Base-by-base conservation (phyloP, 2,888 invertebrate genomes). In the Malthinus seriepunctatus region DNA sequence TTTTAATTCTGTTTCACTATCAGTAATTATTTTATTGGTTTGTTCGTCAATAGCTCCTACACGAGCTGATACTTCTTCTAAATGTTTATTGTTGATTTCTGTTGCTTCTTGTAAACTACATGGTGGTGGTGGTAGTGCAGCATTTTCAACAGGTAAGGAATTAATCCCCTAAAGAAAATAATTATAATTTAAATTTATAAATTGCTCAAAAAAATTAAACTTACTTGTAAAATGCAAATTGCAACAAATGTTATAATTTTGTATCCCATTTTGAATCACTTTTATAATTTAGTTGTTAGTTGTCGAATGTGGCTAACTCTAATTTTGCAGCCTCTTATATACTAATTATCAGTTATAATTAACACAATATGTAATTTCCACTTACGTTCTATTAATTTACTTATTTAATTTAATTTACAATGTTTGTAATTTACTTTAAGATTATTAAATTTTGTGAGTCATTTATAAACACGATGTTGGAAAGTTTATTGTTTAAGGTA, bases 41-140 rank as follows among this genome's bases (percentile, higher is more conserved):
- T 8, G 11, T 35, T 9, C 8, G 23, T 8, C 14, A 10, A 34
- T 15, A 4, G 9, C 4, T 11, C 45, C 37, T 8, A 47, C 8
- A n/a, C 11, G 14, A 4, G n/a, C 4, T 14, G 38, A 9, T 10
- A 46, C 9, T 10, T 47, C 39, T 32, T 39, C 8, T 10, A 48
- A 14, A 15, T 54, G 32, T 23, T 54, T 15, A 1, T 12, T 14
- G 33, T 47, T 54, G 8, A 54, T 47, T 7, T 15, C 33, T 1
- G 11, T 47, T 7, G 48, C 54, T 39, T 54, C 54, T 12, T 47
- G 32, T 1, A 47, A 8, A 34, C 23, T 38, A 23, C 54, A 54
- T 7, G 37, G 9, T 12, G 15, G 35, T 7, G 10, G 23, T 6
- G 48, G 47, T n/a, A n/a, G n/a, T 6, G n/a, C 15, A 5, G 32